Percentiles rank a stretch among this genome's conserved stretches.
Evolutionary conservation across 2,113 vertebrate genomes (phyloP).

Genomic region (Sciurus niger): DNA sequence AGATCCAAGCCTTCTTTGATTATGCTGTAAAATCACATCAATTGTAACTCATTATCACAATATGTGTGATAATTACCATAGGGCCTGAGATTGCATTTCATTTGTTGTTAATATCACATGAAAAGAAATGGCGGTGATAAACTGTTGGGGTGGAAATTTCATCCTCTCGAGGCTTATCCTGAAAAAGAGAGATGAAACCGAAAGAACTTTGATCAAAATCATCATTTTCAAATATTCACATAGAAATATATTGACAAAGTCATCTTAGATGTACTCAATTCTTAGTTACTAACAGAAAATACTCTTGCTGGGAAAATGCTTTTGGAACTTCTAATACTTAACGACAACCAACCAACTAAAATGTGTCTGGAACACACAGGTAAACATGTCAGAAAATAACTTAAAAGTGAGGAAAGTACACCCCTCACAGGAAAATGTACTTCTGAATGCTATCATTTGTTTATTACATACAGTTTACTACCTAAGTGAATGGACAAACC

Average conservation of each 20-base stretch:
- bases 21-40: neutral
- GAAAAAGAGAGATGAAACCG: neutral
- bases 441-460: neutral
- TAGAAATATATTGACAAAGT: neutral
- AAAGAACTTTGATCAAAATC: neutral
- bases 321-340: neutral
- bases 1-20: conserved; percentile 31
- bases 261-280: neutral
- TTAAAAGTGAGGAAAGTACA: neutral
- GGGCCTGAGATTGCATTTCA: neutral
- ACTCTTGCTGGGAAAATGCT: neutral
- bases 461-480: neutral
- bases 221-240: neutral
- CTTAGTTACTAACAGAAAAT: neutral
- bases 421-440: neutral
- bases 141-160: neutral
- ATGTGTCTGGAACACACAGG: neutral
- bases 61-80: neutral
- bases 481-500: neutral
- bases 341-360: neutral
- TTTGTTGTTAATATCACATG: conserved; percentile 18
- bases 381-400: neutral
- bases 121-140: conserved; percentile 5
- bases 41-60: conserved; percentile 52
- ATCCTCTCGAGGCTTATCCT: neutral